Evolutionary conservation across 30 jellyfish, hydroid and myxozoan genomes (phyloP).

Genomic region (Cassiopea andromeda): DNA sequence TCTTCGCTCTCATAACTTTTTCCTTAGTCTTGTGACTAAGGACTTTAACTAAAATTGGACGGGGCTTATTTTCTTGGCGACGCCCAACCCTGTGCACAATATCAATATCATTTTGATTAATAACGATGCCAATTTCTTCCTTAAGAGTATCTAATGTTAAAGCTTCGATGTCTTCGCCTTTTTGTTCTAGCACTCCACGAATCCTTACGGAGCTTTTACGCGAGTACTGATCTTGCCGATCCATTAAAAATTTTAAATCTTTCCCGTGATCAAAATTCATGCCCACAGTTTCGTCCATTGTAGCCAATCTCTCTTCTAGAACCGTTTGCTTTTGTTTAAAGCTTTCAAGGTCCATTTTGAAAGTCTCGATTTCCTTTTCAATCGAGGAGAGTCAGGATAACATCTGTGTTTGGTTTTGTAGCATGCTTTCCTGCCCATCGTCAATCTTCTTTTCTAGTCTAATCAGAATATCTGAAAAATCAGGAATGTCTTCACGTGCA

Average conservation of each 20-base stretch:
- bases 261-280: slow-evolving; percentile 3
- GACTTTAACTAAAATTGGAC: slow-evolving; percentile 3
- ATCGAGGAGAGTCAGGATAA: background rate
- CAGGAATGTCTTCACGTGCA: slow-evolving; percentile 8
- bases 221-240: slow-evolving; percentile 11
- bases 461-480: background rate
- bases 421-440: slow-evolving; percentile 12
- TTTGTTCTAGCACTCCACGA: background rate
- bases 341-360: background rate
- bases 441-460: slow-evolving; percentile 1
- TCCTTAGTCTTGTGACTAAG: slow-evolving; percentile 15
- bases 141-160: background rate
- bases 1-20: slow-evolving; percentile 7
- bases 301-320: background rate
- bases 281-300: background rate
- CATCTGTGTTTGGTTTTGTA: background rate
- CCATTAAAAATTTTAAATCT: background rate
- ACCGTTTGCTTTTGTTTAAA: background rate
- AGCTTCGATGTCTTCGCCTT: background rate
- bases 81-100: slow-evolving; percentile 10
- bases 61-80: background rate
- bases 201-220: slow-evolving; percentile 18
- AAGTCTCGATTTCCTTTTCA: background rate
- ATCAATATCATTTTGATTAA: background rate
- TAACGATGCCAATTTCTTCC: background rate